Base-by-base conservation (phyloP, 2,888 invertebrate genomes). In the Ariolimax columbianus region DNA sequence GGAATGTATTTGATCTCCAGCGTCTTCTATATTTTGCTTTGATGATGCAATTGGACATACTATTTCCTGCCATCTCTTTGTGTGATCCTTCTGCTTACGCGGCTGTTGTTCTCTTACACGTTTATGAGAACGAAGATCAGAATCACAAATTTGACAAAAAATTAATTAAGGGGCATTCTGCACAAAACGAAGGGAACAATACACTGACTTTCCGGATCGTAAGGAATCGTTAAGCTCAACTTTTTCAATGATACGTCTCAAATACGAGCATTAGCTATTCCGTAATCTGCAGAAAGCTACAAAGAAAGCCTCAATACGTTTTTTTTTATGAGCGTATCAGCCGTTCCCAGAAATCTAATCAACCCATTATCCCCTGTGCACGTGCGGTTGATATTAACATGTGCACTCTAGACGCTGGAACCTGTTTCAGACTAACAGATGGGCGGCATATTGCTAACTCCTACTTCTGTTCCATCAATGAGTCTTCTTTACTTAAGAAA, bases 301-400 rank as follows among this genome's bases (percentile, higher is more conserved):
- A 43, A 75, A 47, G 51, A 30, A 11, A 75, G 30, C 14, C 33
- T 47, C 33, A n/a, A 7, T 47, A 47, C 30, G 30, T 33, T 0
- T n/a, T n/a, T 43, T n/a, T 47, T 75, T 75, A 47, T 47, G n/a
- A 47, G n/a, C 47, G 47, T 47, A 17, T 75, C 47, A 30, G 30
- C 51, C 30, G n/a, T 51, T 17, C 40, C 30, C 47, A 30, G 17
- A 47, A 47, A 75, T 75, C 51, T 30, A 75, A 75, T 75, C 47
- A 47, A 47, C 47, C 4, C 51, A 30, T 43, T 75, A 75, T 75
- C 75, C 43, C 33, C 47, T 40, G n/a, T 40, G 51, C 75, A 75
- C 75, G 75, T 75, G 75, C 75, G 14, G 17, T 14, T 30, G 75
- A 75, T 75, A 47, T 51, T 75, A 75, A 47, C 75, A 2, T 43